Conservation (phyloP, 1,140 invertebrate species). For the Carposina sasakii region DNA sequence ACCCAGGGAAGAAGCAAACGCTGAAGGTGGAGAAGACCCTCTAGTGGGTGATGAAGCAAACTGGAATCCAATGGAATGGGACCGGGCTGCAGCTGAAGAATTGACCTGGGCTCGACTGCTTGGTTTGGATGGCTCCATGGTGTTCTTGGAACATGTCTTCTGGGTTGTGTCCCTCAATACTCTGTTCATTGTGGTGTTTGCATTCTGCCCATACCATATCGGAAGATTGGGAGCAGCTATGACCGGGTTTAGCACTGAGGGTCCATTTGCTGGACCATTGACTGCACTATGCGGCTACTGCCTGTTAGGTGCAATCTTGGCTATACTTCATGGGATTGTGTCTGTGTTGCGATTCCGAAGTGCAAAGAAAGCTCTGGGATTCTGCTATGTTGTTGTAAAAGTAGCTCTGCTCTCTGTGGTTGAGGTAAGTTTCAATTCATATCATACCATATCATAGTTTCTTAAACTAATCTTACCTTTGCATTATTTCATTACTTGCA, state of each 20-base stretch:
- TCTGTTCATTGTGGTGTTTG: constrained; percentile 95
- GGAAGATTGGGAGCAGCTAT: constrained; percentile 87
- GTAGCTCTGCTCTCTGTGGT: constrained; percentile 63
- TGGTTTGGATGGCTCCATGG: constrained; percentile 96
- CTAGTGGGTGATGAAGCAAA: constrained; percentile 90
- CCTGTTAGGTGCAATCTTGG: constrained; percentile 88
- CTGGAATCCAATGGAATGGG: constrained; percentile 99
- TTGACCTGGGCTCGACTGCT: constrained; percentile 97
- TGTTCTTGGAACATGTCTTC: constrained; percentile 98
- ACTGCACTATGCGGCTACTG: constrained; percentile 96
- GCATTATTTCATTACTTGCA: too few species aligned
- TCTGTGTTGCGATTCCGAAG: constrained; percentile 83
- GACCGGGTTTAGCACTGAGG: constrained; percentile 81
- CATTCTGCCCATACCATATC: constrained; percentile 97
- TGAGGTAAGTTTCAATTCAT: constrained; percentile 61
- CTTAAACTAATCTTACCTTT: too few species aligned
- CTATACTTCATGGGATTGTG: constrained; percentile 86
- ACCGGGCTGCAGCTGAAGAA: constrained; percentile 96
- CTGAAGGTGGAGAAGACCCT: constrained; percentile 66
- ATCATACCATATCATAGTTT: too few species aligned
- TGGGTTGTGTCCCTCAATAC: constrained; percentile 99
- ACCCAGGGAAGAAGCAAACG: constrained; percentile 50
- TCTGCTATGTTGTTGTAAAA: constrained; percentile 98
- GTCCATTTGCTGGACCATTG: constrained; percentile 94
- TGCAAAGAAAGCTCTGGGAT: constrained; percentile 89